These are phyloP conservation scores for Coenonympha arcania DNA, from an alignment of 2,888 invertebrate genomes.

Conservation along the genomic window DNA sequence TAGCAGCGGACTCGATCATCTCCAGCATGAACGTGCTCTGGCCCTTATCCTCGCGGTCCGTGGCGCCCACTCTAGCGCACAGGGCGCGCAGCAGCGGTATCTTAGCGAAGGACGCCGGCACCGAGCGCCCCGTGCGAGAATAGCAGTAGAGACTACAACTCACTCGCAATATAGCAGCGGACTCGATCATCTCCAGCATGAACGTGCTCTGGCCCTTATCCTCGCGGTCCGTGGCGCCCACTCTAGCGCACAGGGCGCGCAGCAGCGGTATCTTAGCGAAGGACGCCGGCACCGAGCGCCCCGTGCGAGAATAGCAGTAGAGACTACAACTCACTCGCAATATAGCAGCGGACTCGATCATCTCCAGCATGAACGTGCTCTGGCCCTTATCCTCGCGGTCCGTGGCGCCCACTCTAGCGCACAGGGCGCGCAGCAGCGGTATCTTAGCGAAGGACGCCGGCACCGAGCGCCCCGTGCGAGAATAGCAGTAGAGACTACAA, in stretches of 20 bases:
- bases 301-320: no score
- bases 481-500: no score
- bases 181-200: slow-evolving; percentile 99
- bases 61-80: slow-evolving; percentile 92
- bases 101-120: slow-evolving; percentile 86
- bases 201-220: slow-evolving; percentile 96
- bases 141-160: no score
- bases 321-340: slow-evolving; percentile 87
- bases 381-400: slow-evolving; percentile 92
- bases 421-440: slow-evolving; percentile 86
- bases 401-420: slow-evolving; percentile 93
- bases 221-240: slow-evolving; percentile 94
- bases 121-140: slow-evolving; percentile 94
- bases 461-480: slow-evolving; percentile 94
- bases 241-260: slow-evolving; percentile 88
- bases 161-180: slow-evolving; percentile 91
- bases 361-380: slow-evolving; percentile 99
- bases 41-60: slow-evolving; percentile 90
- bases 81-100: slow-evolving; percentile 89
- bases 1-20: slow-evolving; percentile 97
- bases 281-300: slow-evolving; percentile 90
- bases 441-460: slow-evolving; percentile 87
- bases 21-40: slow-evolving; percentile 99
- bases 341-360: slow-evolving; percentile 96
- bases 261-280: slow-evolving; percentile 85